These are phyloP conservation scores for Capra hircus DNA, from an alignment of 2,113 vertebrate genomes.

Conservation along the genomic window DNA sequence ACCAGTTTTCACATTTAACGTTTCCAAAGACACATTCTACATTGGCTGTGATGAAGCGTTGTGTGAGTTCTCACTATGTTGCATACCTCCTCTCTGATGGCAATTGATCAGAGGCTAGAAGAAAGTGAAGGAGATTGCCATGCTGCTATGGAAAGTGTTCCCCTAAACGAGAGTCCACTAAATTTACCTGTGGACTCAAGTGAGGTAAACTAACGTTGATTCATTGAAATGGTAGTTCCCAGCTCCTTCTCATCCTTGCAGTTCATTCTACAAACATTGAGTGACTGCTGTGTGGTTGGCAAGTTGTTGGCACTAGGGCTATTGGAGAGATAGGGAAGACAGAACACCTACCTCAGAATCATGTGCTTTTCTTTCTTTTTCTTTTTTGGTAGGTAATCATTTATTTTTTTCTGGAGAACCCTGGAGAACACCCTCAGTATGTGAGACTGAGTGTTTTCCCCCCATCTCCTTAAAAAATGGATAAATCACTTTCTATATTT, in stretches of 20 bases:
- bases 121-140: neutral
- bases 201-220: neutral
- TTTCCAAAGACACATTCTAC: neutral
- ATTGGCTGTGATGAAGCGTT: neutral
- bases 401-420: neutral
- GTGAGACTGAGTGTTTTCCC: neutral
- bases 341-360: neutral
- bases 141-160: neutral
- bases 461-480: neutral
- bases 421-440: neutral
- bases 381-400: neutral
- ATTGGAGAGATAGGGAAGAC: neutral
- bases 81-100: neutral
- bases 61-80: neutral
- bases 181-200: neutral
- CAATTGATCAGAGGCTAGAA: neutral
- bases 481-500: neutral
- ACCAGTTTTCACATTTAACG: neutral
- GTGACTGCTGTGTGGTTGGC: neutral
- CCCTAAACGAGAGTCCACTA: neutral
- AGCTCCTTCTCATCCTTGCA: neutral
- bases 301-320: neutral
- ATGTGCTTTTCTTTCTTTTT: neutral
- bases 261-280: neutral
- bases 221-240: neutral